These are phyloP conservation scores for Valencia hispanica DNA, from an alignment of 2,797 vertebrate species.

Conservation along the genomic window DNA sequence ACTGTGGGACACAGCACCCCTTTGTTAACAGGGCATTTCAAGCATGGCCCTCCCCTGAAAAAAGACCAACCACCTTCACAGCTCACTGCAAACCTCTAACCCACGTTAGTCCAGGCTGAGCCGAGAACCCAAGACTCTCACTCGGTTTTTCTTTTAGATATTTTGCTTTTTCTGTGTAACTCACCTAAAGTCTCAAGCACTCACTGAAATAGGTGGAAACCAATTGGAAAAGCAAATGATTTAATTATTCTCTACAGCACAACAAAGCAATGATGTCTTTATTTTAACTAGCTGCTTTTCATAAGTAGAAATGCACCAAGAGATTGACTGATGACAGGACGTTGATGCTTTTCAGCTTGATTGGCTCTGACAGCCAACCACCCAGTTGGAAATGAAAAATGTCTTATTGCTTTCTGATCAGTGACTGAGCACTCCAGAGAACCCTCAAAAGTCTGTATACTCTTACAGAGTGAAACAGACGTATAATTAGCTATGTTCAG, in stretches of 20 bases:
- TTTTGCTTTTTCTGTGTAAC: slow-evolving; percentile 22
- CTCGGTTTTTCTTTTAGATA: slow-evolving; percentile 32
- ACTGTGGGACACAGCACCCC: slow-evolving; percentile 14
- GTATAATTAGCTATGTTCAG: neutral
- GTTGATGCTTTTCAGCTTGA: neutral
- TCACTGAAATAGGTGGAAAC: slow-evolving; percentile 29
- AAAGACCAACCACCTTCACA: slow-evolving; percentile 54
- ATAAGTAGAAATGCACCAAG: slow-evolving; percentile 2
- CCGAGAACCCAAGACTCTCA: slow-evolving; percentile 15
- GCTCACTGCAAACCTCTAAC: slow-evolving; percentile 35
- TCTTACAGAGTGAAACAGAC: neutral
- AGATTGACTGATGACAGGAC: neutral
- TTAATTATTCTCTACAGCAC: slow-evolving; percentile 28
- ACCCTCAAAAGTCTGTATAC: neutral
- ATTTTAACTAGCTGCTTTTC: slow-evolving; percentile 34
- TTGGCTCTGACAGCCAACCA: neutral
- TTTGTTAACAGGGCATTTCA: slow-evolving; percentile 33
- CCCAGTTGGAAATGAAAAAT: neutral
- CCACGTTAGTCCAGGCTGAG: slow-evolving; percentile 30
- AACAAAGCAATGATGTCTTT: slow-evolving; percentile 36
- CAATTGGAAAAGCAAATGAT: slow-evolving; percentile 41
- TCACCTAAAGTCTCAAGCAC: slow-evolving; percentile 40
- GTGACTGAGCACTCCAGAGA: neutral
- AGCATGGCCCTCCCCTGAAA: slow-evolving; percentile 34
- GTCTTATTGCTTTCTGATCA: neutral